These are phyloP conservation scores for Anneissia japonica DNA, from an alignment of 35 echinoderm and acorn worm genomes.

Conservation along the genomic window DNA sequence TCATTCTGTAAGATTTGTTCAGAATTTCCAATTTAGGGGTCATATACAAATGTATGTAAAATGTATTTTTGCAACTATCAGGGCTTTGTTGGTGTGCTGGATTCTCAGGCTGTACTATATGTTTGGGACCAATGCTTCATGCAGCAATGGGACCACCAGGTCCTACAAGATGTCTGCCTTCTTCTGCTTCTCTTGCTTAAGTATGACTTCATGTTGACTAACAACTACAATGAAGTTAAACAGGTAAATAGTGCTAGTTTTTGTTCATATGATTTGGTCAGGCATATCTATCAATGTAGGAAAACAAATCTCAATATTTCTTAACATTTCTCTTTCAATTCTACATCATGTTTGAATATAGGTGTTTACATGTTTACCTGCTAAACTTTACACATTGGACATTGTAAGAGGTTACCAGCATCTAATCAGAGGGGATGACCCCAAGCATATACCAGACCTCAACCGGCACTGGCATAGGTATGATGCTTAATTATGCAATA, in stretches of 20 bases:
- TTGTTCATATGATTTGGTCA: too few species aligned
- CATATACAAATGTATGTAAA: too few species aligned
- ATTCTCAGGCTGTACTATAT: conserved; percentile 55
- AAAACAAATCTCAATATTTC: too few species aligned
- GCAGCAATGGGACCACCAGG: conserved; percentile 39
- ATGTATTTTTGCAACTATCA: too few species aligned
- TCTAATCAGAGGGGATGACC: conserved; percentile 5
- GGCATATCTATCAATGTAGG: too few species aligned
- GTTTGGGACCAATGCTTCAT: conserved; percentile 90
- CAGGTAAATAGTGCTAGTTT: too few species aligned
- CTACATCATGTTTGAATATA: too few species aligned
- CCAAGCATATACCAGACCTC: conserved; percentile 8
- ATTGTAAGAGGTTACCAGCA: conserved; percentile 51
- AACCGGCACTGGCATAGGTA: conserved; percentile 18
- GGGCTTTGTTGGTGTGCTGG: conserved; percentile 79
- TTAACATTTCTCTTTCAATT: too few species aligned
- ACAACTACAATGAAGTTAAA: conserved; percentile 66
- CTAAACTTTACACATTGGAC: conserved; percentile 42
- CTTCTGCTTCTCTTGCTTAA: conserved; percentile 51
- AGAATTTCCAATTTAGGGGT: too few species aligned
- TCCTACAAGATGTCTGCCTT: conserved; percentile 58
- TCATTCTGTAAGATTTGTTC: too few species aligned
- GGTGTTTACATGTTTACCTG: conserved; percentile 42
- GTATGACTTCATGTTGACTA: conserved; percentile 46
- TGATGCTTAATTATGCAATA: too few species aligned